Evolutionary conservation across 30 jellyfish, hydroid and myxozoan genomes (phyloP).

Genomic region (Haliclystus octoradiatus): DNA sequence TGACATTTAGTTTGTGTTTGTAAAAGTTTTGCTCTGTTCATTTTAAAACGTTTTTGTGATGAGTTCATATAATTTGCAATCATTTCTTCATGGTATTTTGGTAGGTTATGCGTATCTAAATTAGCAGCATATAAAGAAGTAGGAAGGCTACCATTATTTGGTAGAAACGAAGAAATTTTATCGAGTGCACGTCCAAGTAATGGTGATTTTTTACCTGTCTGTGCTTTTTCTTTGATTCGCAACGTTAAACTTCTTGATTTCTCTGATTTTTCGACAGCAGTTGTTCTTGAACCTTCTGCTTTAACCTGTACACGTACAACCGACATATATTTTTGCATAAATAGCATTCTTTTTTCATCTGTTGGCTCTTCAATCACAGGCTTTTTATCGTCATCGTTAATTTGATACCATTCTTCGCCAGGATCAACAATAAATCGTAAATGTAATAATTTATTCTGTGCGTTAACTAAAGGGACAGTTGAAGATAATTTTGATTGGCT

Average conservation of each 20-base stretch:
- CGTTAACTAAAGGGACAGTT: constrained; percentile 40
- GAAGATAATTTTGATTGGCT: constrained; percentile 22
- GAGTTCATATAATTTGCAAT: constrained; percentile 41
- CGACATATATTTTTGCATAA: constrained; percentile 39
- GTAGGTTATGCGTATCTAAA: constrained; percentile 45
- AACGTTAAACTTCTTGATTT: background rate
- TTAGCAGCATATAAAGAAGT: constrained; percentile 32
- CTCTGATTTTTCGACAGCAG: background rate
- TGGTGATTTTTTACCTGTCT: constrained; percentile 3
- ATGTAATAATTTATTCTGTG: constrained; percentile 24
- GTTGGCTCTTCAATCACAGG: constrained; percentile 25
- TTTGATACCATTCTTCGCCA: constrained; percentile 40
- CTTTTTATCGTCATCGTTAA: constrained; percentile 45
- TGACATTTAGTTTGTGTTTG: constrained; percentile 16
- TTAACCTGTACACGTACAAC: constrained; percentile 13
- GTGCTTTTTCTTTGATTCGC: background rate
- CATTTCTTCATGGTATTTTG: constrained; percentile 64
- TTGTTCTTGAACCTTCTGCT: background rate
- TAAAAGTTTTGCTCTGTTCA: background rate
- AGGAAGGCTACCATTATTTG: constrained; percentile 4
- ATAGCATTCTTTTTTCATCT: constrained; percentile 19
- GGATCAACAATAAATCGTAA: constrained; percentile 63
- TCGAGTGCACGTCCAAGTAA: constrained; percentile 30
- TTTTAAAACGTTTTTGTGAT: constrained; percentile 10
- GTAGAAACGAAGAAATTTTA: constrained; percentile 18